Conservation (phyloP, 2,888 invertebrate genomes). For the Eretmocerus hayati region DNA sequence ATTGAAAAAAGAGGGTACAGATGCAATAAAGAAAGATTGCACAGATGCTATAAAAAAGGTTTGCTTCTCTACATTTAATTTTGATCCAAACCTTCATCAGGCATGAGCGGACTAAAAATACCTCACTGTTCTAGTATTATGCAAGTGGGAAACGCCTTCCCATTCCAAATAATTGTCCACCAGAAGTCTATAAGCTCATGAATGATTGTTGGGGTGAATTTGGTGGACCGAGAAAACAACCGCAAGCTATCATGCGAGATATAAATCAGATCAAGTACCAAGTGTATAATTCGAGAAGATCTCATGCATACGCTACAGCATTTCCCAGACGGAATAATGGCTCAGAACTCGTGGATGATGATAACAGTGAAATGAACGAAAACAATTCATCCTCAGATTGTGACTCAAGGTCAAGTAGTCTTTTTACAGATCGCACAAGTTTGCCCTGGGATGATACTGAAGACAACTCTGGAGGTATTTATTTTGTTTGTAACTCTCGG, state of each 20-base stretch:
- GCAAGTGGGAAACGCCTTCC: constrained; percentile 61
- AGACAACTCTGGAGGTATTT: constrained; percentile 27
- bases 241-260: constrained; percentile 80
- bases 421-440: constrained; percentile 37
- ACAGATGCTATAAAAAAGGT: background rate
- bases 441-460: constrained; percentile 39
- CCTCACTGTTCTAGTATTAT: constrained; percentile 52
- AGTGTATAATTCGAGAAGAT: constrained; percentile 58
- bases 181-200: constrained; percentile 70
- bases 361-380: constrained; percentile 28
- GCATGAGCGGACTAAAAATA: background rate
- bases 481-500: too few species aligned
- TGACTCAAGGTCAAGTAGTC: constrained; percentile 36
- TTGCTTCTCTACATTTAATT: too few species aligned
- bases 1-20: constrained; percentile 34
- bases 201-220: constrained; percentile 74
- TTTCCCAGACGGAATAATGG: constrained; percentile 42
- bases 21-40: constrained; percentile 42
- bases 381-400: constrained; percentile 40
- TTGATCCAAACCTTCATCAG: background rate
- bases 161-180: constrained; percentile 64
- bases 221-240: constrained; percentile 65
- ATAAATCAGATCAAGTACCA: constrained; percentile 73
- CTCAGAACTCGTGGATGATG: constrained; percentile 27
- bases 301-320: constrained; percentile 55